Conservation (phyloP, 2,797 vertebrate species). For the Salmo trutta region DNA sequence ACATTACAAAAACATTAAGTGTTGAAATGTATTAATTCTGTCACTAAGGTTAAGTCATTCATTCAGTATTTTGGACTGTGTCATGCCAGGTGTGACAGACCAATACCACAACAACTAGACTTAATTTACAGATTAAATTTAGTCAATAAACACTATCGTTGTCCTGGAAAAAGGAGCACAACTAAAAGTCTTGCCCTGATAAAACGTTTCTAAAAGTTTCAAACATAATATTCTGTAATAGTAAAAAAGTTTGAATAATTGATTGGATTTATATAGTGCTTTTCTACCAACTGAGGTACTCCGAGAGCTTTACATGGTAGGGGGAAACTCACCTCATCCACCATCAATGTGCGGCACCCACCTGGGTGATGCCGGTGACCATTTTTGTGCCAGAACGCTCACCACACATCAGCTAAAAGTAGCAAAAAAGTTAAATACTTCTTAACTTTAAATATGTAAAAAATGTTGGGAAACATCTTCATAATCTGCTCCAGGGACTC, state of each 20-base stretch:
- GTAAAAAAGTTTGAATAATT: too few species aligned
- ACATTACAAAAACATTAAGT: slow-evolving; percentile 20
- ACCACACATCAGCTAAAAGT: slow-evolving; percentile 6
- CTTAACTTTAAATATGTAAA: slow-evolving; percentile 5
- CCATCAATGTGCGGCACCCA: too few species aligned
- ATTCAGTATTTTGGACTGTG: not conserved
- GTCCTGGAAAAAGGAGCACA: not conserved
- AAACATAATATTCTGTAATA: slow-evolving; percentile 25
- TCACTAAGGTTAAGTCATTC: not conserved
- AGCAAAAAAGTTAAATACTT: slow-evolving; percentile 22
- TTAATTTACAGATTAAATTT: not conserved
- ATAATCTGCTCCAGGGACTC: slow-evolving; percentile 8
- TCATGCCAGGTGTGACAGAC: not conserved
- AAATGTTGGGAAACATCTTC: slow-evolving; percentile 9
- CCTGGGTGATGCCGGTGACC: too few species aligned
- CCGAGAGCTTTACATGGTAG: too few species aligned
- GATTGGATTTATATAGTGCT: too few species aligned
- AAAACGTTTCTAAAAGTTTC: slow-evolving; percentile 18
- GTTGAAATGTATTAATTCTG: slow-evolving; percentile 16
- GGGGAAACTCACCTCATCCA: too few species aligned
- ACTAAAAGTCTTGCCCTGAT: slow-evolving; percentile 11
- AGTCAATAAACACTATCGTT: not conserved
- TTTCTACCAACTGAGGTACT: too few species aligned
- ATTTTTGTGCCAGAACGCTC: too few species aligned
- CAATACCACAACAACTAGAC: not conserved